phyloP scores from a whole-genome alignment of 1,140 invertebrate genomes.

The Agrilus planipennis region DNA sequence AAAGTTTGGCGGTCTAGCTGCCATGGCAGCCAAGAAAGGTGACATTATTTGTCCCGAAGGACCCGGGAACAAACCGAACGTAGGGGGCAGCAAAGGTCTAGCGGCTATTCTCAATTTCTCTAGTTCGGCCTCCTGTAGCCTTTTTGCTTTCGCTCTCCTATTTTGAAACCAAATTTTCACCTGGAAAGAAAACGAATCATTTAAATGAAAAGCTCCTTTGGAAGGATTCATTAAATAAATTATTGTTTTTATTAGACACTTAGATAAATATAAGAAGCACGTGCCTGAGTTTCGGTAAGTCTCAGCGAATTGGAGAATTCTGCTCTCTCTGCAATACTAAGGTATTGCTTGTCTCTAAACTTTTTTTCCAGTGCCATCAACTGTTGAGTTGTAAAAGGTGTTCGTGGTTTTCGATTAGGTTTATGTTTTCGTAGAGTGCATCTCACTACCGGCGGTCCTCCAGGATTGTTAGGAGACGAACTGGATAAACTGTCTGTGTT shows the following conservation, averaged over 20 bases:
- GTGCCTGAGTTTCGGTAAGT: slow-evolving; percentile 88
- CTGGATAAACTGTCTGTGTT: too few species aligned
- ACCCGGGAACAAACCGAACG: slow-evolving; percentile 27
- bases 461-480: slow-evolving; percentile 13
- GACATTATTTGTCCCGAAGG: slow-evolving; percentile 21
- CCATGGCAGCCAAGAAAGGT: slow-evolving; percentile 31
- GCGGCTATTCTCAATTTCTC: slow-evolving; percentile 53
- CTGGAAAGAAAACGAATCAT: slow-evolving; percentile 39
- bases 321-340: slow-evolving; percentile 91
- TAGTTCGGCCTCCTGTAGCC: slow-evolving; percentile 88
- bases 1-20: slow-evolving; percentile 29
- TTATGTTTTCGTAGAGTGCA: slow-evolving; percentile 47
- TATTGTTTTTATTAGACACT: not conserved
- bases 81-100: slow-evolving; percentile 27
- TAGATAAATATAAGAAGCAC: slow-evolving; percentile 1
- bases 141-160: slow-evolving; percentile 84
- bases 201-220: not conserved
- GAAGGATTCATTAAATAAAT: not conserved
- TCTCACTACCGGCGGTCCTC: slow-evolving; percentile 29
- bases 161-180: slow-evolving; percentile 99
- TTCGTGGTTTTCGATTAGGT: slow-evolving; percentile 92
- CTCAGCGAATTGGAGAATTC: slow-evolving; percentile 90
- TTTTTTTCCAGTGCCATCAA: slow-evolving; percentile 89
- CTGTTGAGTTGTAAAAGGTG: slow-evolving; percentile 95
- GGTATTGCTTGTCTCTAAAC: slow-evolving; percentile 91